phyloP scores from a whole-genome alignment of 2,888 invertebrate species.

The Andrena chrysosceles region DNA sequence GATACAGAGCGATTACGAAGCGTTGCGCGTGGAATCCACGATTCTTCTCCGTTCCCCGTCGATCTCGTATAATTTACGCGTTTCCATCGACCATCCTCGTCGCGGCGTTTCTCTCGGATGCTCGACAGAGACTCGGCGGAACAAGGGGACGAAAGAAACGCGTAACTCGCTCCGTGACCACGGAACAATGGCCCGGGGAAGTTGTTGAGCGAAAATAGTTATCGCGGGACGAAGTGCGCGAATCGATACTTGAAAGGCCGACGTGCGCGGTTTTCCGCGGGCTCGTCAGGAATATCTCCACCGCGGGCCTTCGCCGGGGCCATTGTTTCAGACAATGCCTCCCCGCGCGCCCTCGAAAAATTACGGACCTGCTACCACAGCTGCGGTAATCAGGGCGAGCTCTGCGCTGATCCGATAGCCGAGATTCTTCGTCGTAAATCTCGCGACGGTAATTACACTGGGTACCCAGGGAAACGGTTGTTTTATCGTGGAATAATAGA shows the following conservation, averaged over 20 bases:
- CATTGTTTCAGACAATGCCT: constrained; percentile 43
- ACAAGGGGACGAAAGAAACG: neutral
- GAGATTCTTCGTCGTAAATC: neutral
- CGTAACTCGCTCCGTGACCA: neutral
- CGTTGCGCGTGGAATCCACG: neutral
- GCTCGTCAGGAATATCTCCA: neutral
- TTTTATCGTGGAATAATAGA: too few relatives aligned
- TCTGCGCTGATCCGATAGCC: neutral
- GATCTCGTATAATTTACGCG: neutral
- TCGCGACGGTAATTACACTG: too few relatives aligned
- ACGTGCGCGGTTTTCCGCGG: neutral
- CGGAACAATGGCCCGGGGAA: neutral
- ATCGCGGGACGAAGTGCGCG: neutral
- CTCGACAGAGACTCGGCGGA: neutral
- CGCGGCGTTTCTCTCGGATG: neutral
- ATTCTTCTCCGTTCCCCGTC: neutral
- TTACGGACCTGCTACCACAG: constrained; percentile 1
- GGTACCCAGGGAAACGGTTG: too few relatives aligned
- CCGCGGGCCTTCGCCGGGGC: neutral
- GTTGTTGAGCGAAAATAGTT: neutral
- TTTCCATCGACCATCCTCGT: neutral
- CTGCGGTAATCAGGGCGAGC: constrained; percentile 31
- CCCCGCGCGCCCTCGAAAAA: constrained; percentile 22
- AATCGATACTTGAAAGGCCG: constrained; percentile 18
- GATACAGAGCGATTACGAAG: neutral